Percentiles rank a stretch among this genome's conserved stretches.
Evolutionary conservation across 2,888 invertebrate species (phyloP).

Genomic region (Amiota mariae): DNA sequence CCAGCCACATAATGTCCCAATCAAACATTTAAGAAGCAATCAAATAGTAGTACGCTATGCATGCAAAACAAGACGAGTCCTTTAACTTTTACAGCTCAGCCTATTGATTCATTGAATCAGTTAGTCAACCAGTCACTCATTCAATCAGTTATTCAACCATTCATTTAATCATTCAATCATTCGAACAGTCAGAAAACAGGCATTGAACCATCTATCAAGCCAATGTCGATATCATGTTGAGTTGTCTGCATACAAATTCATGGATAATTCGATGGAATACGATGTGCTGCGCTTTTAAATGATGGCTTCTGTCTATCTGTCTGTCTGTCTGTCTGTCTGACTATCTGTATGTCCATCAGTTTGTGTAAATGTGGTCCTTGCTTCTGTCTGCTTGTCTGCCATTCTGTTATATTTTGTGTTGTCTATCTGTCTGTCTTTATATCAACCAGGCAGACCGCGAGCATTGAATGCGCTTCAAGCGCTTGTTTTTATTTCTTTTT

Average conservation of each 20-base stretch:
- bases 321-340: neutral
- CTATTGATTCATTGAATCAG: neutral
- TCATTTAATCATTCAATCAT: slow-evolving; percentile 3
- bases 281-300: slow-evolving; percentile 16
- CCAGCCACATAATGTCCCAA: neutral
- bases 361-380: too few species aligned
- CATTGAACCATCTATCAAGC: neutral
- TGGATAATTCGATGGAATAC: slow-evolving; percentile 37
- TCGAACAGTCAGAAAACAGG: too few species aligned
- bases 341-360: too few species aligned
- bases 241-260: slow-evolving; percentile 12
- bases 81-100: too few species aligned
- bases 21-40: slow-evolving; percentile 38
- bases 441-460: neutral
- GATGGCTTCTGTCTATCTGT: neutral
- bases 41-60: slow-evolving; percentile 27
- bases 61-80: neutral
- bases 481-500: neutral
- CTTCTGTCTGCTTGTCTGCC: neutral
- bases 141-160: neutral
- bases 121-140: neutral
- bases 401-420: neutral
- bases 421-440: neutral
- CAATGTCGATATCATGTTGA: neutral
- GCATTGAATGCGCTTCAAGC: neutral